Conservation (phyloP, 2,888 invertebrate genomes). For the Cosmia pyralina region DNA sequence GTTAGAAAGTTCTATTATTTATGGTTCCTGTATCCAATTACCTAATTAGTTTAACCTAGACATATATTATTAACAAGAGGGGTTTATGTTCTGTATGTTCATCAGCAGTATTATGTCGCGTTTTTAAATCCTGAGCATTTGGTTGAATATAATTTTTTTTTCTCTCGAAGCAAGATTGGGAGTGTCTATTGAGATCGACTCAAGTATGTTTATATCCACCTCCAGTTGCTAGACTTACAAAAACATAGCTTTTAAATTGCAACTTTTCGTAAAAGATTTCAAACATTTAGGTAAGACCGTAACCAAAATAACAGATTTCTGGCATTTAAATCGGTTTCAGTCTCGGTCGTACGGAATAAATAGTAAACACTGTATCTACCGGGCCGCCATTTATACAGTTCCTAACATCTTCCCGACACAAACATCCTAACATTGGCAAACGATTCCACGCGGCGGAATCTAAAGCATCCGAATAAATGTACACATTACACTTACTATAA, state of each 20-base stretch:
- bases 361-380: not conserved
- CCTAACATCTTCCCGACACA: conserved; percentile 32
- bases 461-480: conserved; percentile 57
- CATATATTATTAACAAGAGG: not conserved
- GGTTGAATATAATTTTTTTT: not conserved
- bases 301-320: not conserved
- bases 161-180: not conserved
- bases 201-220: not conserved
- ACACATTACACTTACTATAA: conserved; percentile 62
- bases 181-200: no score
- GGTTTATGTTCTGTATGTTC: not conserved
- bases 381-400: not conserved
- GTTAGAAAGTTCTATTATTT: not conserved
- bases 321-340: not conserved
- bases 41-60: conserved; percentile 1
- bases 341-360: not conserved
- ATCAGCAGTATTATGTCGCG: not conserved
- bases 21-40: conserved; percentile 9
- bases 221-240: not conserved
- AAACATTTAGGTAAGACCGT: no score
- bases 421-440: conserved; percentile 44
- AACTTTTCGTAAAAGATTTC: not conserved
- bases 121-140: not conserved
- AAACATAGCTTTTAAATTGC: not conserved
- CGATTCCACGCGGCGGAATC: conserved; percentile 45